Percentiles rank a stretch among this genome's conserved stretches.
Conservation (phyloP, 2,113 vertebrate species). For the Ciconia maguari region DNA sequence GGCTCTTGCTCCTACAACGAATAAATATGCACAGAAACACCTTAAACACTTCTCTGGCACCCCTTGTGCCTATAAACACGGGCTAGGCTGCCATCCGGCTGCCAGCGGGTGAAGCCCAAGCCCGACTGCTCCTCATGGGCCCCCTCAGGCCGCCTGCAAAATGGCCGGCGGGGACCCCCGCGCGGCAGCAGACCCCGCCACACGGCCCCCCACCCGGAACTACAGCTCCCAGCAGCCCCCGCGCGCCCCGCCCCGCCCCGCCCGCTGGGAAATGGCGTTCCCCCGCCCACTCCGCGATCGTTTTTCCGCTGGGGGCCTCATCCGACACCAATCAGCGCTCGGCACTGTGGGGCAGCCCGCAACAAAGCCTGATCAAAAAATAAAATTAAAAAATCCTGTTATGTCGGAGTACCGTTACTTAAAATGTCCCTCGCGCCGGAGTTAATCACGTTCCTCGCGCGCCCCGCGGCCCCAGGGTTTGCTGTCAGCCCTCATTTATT, state of each 20-base stretch:
- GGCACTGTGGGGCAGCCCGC: fast-evolving
- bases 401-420: background rate
- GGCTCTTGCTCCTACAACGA: fast-evolving
- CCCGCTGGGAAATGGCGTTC: background rate
- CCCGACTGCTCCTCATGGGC: fast-evolving
- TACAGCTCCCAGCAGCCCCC: background rate
- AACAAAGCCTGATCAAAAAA: background rate
- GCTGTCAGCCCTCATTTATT: background rate
- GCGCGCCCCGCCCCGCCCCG: background rate
- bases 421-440: fast-evolving
- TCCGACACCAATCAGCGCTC: background rate
- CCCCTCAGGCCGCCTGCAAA: background rate
- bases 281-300: fast-evolving
- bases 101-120: fast-evolving
- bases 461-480: no score
- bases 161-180: background rate
- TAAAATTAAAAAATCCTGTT: background rate
- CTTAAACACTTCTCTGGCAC: fast-evolving
- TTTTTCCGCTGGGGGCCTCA: background rate
- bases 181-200: fast-evolving
- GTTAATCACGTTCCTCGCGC: background rate
- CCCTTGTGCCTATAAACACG: fast-evolving
- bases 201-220: fast-evolving
- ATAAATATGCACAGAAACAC: fast-evolving
- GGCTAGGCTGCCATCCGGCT: no score